Conservation (phyloP, 92 coral and sea anemone species). For the Actinernus sp. region DNA sequence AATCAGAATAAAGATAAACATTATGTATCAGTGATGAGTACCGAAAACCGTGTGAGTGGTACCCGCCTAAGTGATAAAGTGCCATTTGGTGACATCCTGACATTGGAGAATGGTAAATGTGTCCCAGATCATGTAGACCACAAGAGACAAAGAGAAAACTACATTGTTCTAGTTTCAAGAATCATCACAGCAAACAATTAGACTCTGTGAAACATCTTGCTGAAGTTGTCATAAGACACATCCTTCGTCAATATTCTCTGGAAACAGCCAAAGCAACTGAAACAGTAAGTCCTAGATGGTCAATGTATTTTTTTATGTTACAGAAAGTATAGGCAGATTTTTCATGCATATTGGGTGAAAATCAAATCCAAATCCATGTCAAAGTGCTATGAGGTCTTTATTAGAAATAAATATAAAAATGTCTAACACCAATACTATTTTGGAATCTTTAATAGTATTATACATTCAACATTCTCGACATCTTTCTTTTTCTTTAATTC, state of each 20-base stretch:
- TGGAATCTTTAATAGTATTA: no score
- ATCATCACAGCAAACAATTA: conserved; percentile 6
- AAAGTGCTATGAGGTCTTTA: no score
- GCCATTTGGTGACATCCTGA: conserved; percentile 9
- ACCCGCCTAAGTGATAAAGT: background rate
- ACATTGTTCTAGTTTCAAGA: conserved; percentile 1
- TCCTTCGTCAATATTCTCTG: conserved; percentile 8
- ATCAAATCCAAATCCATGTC: no score
- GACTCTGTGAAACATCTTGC: conserved; percentile 7
- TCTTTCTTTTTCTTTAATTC: no score
- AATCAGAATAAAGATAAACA: conserved; percentile 25
- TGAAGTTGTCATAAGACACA: conserved; percentile 6
- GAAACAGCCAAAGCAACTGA: conserved; percentile 35
- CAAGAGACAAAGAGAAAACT: background rate
- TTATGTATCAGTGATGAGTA: conserved; percentile 19
- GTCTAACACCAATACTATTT: no score
- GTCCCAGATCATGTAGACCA: conserved; percentile 11
- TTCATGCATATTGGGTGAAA: no score
- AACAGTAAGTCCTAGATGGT: conserved; percentile 17
- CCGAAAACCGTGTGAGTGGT: conserved; percentile 14
- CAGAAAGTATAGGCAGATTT: no score
- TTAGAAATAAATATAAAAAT: no score
- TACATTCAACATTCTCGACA: no score
- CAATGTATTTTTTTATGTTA: no score
- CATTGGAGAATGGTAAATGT: conserved; percentile 25